A percentile compares a stretch with the other conserved stretches of the same genome.
Conservation (phyloP, 1,140 invertebrate species). For the Hetaerina americana region DNA sequence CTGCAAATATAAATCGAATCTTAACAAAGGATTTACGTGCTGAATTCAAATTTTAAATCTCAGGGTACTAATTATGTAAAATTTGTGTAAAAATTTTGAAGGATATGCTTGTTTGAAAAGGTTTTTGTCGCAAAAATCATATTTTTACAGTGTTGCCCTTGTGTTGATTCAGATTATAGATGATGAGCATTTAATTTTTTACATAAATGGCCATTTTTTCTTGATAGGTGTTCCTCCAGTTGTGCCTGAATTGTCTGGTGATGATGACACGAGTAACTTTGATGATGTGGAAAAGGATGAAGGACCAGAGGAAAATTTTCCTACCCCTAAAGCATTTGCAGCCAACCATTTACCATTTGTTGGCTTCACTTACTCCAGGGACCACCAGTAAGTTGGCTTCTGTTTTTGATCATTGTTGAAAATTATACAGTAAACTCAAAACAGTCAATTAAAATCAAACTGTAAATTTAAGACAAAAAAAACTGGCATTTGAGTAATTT, state of each 20-base stretch:
- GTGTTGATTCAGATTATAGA: too few relatives aligned
- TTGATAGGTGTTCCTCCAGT: constrained; percentile 74
- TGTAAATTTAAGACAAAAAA: too few relatives aligned
- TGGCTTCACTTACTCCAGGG: constrained; percentile 93
- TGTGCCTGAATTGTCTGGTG: constrained; percentile 84
- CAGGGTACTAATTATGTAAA: too few relatives aligned
- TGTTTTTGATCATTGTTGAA: not conserved
- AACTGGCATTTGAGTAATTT: too few relatives aligned
- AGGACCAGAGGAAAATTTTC: constrained; percentile 79
- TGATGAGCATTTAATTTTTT: not conserved
- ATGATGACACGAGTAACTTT: constrained; percentile 98
- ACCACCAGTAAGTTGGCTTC: constrained; percentile 46
- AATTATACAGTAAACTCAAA: too few relatives aligned
- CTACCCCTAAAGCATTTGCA: constrained; percentile 90
- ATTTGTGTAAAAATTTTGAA: too few relatives aligned
- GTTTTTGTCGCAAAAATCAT: not conserved
- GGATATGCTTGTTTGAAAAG: too few relatives aligned
- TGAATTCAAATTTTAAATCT: too few relatives aligned
- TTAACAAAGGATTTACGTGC: too few relatives aligned
- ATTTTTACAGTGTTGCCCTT: not conserved
- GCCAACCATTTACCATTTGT: constrained; percentile 98
- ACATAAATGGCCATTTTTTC: too few relatives aligned
- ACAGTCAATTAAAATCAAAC: too few relatives aligned
- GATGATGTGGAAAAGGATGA: constrained; percentile 93
- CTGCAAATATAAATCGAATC: too few relatives aligned